Conservation (phyloP, 2,888 invertebrate genomes). For the Netelia melanura region DNA sequence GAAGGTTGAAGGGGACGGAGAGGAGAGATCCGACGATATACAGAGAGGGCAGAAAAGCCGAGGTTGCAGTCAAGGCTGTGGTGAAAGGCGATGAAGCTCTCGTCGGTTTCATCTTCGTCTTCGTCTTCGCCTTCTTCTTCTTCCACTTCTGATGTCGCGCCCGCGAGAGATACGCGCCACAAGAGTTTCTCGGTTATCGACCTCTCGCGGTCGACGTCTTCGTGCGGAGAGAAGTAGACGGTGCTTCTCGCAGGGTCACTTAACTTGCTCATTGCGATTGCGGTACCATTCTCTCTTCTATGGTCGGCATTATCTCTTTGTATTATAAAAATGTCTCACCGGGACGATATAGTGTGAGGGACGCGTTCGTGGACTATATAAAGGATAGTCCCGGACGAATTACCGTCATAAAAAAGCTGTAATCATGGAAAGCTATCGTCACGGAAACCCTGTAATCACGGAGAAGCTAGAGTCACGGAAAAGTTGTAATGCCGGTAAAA, state of each 20-base stretch:
- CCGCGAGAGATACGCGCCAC: conserved; percentile 39
- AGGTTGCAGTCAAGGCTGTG: conserved; percentile 80
- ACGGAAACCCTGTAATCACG: too few species aligned
- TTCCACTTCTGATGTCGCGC: conserved; percentile 33
- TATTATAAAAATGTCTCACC: not conserved
- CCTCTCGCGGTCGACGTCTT: conserved; percentile 48
- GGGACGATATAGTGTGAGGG: too few species aligned
- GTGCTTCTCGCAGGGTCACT: conserved; percentile 57
- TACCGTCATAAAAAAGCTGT: too few species aligned
- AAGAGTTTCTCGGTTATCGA: conserved; percentile 59
- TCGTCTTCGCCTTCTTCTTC: conserved; percentile 18
- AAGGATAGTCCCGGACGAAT: too few species aligned
- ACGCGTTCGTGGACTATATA: too few species aligned
- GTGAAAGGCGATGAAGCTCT: conserved; percentile 72
- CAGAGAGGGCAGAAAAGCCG: conserved; percentile 53
- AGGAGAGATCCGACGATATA: too few species aligned
- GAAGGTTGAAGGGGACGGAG: conserved; percentile 27
- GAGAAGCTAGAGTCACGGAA: too few species aligned
- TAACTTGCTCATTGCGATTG: conserved; percentile 53
- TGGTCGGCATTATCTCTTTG: not conserved
- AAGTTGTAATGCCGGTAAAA: too few species aligned
- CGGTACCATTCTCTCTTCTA: conserved; percentile 31
- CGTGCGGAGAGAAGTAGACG: conserved; percentile 26
- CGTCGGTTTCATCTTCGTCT: conserved; percentile 45
- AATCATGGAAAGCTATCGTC: too few species aligned